A percentile compares a stretch with the other conserved stretches of the same genome.
These are phyloP conservation scores for Micromesistius poutassou DNA, from an alignment of 2,797 vertebrate species.

Conservation along the genomic window DNA sequence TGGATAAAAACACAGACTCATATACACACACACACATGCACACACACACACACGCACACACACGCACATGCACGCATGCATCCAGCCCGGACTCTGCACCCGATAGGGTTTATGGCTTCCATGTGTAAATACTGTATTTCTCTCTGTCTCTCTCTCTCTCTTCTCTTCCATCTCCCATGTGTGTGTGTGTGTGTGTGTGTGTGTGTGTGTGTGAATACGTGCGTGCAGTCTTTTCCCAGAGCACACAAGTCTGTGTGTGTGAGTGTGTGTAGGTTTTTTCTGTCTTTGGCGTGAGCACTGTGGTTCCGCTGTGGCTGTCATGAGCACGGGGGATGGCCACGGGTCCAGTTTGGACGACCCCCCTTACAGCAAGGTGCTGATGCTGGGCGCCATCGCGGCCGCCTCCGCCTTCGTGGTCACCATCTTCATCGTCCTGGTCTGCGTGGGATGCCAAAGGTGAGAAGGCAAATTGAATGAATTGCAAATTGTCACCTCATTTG, in stretches of 20 bases:
- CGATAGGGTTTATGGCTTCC: background rate
- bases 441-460: constrained; percentile 78
- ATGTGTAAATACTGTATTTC: background rate
- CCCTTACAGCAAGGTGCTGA: constrained; percentile 67
- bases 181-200: background rate
- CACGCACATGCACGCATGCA: background rate
- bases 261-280: constrained; percentile 7
- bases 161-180: background rate
- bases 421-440: constrained; percentile 76
- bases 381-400: constrained; percentile 77
- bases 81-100: background rate
- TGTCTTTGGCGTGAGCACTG: constrained; percentile 47
- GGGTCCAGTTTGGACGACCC: constrained; percentile 4
- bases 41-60: background rate
- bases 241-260: constrained; percentile 30
- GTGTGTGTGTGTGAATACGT: constrained; percentile 4
- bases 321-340: background rate
- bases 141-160: background rate
- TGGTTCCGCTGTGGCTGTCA: background rate
- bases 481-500: background rate
- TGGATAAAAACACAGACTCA: constrained; percentile 23
- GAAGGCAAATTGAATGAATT: constrained; percentile 18
- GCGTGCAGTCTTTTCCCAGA: background rate
- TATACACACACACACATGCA: background rate
- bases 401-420: constrained; percentile 79